Base-by-base conservation (phyloP, 2,797 vertebrate species). In the Molossus alvarezi region DNA sequence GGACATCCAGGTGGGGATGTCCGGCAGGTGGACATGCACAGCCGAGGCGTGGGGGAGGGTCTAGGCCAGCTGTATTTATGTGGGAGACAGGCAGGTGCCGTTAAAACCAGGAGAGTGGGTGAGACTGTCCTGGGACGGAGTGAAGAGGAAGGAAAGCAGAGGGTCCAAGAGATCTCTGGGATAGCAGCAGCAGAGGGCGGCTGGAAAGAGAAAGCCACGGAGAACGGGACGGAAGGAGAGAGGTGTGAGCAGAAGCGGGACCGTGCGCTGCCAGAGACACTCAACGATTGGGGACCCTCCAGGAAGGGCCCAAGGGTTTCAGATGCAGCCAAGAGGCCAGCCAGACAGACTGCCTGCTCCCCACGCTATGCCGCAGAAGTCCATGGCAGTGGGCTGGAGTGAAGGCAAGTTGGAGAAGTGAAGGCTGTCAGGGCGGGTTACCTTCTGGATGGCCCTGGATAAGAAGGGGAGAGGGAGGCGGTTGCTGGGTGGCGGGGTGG, bases 341-440 rank as follows among this genome's bases (percentile, higher is more conserved):
- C 33, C 17, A 20, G 12, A 2, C 2, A n/a, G 64, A 29, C 21
- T 25, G 57, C 1, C 41, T 29, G 27, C 25, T 7, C 64, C 37
- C 10, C 0, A 5, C 9, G 13, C 23, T 17, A 7, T 23, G 11
- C 1, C 48, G 14, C 27, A 55, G 53, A 53, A 53, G 60, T 8
- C 13, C n/a, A 27, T 29, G 83, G 37, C 13, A 37, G 21, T 1
- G 37, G 55, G 12, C 13, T 9, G 27, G 58, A 20, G 60, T 33
- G 57, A 84, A 17, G 2, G 2, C 17, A 48, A 41, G 58, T 0
- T 20, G 73, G 53, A 69, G 37, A 62, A n/a, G 55, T 15, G 25
- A 79, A n/a, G 41, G 27, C 0, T 0, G 7, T 0, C 29, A 29
- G 29, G 9, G 3, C 5, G 12, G 13, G 37, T 62, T 27, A 2